Evolutionary conservation across 2,888 invertebrate species (phyloP).

Genomic region (Serrognathus titanus): DNA sequence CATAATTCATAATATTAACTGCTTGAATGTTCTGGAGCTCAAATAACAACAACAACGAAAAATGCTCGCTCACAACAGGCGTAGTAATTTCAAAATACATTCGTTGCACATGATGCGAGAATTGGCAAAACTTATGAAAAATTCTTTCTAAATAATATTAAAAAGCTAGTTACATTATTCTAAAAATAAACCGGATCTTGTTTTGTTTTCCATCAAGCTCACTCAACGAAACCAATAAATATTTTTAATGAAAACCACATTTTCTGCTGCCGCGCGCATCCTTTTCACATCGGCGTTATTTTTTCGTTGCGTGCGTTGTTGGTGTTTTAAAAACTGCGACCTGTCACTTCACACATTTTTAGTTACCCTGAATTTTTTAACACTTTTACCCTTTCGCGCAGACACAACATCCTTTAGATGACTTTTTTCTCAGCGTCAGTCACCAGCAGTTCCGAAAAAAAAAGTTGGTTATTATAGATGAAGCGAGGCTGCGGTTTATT

Average conservation of each 20-base stretch:
- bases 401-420: conserved; percentile 41
- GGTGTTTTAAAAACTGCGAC: conserved; percentile 25
- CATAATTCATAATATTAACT: too few species aligned
- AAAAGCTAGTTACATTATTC: conserved; percentile 5
- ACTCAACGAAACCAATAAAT: conserved; percentile 15
- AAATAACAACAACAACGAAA: too few species aligned
- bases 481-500: conserved; percentile 14
- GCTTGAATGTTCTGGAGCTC: too few species aligned
- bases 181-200: conserved; percentile 10
- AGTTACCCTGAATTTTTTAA: conserved; percentile 32
- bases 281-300: background rate
- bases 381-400: conserved; percentile 37
- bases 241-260: conserved; percentile 14
- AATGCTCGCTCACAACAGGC: too few species aligned
- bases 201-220: conserved; percentile 13
- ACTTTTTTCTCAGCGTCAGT: conserved; percentile 19
- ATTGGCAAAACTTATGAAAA: too few species aligned
- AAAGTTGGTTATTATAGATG: conserved; percentile 11
- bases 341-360: conserved; percentile 36
- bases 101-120: too few species aligned
- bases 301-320: background rate
- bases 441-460: conserved; percentile 7
- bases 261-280: conserved; percentile 1
- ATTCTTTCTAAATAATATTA: too few species aligned
- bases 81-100: too few species aligned